Conservation (phyloP, 2,113 vertebrate species). For the Periophthalmus modestus region DNA sequence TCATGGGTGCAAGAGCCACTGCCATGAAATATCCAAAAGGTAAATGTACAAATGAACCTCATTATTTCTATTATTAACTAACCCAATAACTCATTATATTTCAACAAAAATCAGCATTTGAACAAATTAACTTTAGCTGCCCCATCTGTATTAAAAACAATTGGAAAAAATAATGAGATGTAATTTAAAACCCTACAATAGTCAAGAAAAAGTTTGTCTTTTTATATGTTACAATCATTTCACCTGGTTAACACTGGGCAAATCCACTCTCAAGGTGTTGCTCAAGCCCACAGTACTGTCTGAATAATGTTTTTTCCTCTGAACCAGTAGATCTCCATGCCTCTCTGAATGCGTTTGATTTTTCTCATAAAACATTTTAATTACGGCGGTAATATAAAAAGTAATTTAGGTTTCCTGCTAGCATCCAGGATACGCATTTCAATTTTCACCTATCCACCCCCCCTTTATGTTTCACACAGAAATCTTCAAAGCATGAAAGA, state of each 20-base stretch:
- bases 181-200: too few relatives aligned
- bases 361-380: conserved; percentile 1
- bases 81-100: too few relatives aligned
- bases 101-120: too few relatives aligned
- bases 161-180: too few relatives aligned
- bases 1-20: too few relatives aligned
- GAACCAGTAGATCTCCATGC: neutral
- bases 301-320: neutral
- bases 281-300: neutral
- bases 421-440: conserved; percentile 21
- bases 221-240: neutral
- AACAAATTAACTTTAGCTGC: too few relatives aligned
- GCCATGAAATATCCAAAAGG: too few relatives aligned
- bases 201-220: too few relatives aligned
- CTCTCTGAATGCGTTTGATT: neutral
- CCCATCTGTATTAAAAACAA: too few relatives aligned
- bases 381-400: neutral
- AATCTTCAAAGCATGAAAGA: conserved; percentile 60
- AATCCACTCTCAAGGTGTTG: neutral
- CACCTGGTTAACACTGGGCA: neutral
- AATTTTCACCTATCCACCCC: conserved; percentile 1
- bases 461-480: conserved; percentile 10
- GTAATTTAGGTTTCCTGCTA: conserved; percentile 11
- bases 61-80: too few relatives aligned
- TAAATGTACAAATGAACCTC: too few relatives aligned